phyloP scores from a whole-genome alignment of 2,888 invertebrate genomes.

The Heliconius aoede region DNA sequence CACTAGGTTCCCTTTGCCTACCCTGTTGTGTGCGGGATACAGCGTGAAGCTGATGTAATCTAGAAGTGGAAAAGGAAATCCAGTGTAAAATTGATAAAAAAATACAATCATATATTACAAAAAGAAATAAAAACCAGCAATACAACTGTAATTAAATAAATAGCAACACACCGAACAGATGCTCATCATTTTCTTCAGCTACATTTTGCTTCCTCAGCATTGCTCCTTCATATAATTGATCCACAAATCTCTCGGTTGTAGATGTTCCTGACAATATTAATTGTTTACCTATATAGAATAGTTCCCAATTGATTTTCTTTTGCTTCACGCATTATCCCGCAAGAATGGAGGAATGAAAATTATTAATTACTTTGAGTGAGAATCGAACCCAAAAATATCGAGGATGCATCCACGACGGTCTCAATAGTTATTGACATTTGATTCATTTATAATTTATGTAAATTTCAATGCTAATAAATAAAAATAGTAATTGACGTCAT shows the following conservation, averaged over 20 bases:
- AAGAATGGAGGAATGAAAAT: background rate
- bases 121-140: background rate
- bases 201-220: background rate
- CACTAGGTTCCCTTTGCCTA: too few species aligned
- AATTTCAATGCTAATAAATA: too few species aligned
- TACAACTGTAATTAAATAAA: conserved; percentile 31
- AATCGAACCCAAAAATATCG: too few species aligned
- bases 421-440: too few species aligned
- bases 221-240: conserved; percentile 17
- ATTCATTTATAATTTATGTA: too few species aligned
- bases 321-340: background rate
- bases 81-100: background rate
- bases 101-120: background rate
- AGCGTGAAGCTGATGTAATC: too few species aligned
- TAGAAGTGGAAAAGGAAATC: too few species aligned
- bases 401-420: too few species aligned
- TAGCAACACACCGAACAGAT: conserved; percentile 39
- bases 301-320: background rate
- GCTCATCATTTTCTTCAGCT: conserved; percentile 31
- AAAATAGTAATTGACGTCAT: too few species aligned
- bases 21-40: too few species aligned
- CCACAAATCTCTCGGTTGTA: background rate
- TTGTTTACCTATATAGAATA: background rate
- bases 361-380: background rate
- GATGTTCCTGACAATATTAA: conserved; percentile 17